Evolutionary conservation across 2,797 vertebrate species (phyloP).

Genomic region (Brachymystax lenok): DNA sequence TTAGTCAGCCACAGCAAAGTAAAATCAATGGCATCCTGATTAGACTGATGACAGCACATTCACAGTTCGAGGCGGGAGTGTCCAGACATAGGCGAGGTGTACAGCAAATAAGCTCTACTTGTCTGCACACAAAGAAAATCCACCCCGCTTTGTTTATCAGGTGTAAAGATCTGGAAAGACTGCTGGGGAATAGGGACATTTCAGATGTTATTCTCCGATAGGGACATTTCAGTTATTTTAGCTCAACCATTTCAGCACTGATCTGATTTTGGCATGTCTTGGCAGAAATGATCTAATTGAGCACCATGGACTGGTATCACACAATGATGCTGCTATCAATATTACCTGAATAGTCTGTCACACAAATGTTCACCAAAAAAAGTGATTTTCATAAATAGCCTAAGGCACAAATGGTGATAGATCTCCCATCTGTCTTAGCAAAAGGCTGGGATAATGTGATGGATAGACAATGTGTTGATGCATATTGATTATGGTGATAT

Average conservation of each 20-base stretch:
- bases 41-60: constrained; percentile 92
- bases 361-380: not conserved
- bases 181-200: constrained; percentile 19
- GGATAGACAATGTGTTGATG: constrained; percentile 3
- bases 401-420: not conserved
- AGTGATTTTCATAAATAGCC: not conserved
- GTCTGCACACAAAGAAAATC: constrained; percentile 62
- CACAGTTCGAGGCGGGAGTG: constrained; percentile 84
- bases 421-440: not conserved
- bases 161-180: constrained; percentile 55
- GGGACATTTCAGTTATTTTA: not conserved
- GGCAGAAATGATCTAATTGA: not conserved
- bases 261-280: not conserved
- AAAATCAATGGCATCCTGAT: constrained; percentile 89
- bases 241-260: not conserved
- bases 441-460: not conserved
- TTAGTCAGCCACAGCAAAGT: constrained; percentile 79
- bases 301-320: not conserved
- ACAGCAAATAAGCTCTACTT: constrained; percentile 57
- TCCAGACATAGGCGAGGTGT: constrained; percentile 77
- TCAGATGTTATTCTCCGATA: not conserved
- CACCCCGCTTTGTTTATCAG: constrained; percentile 60
- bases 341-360: not conserved
- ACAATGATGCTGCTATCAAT: not conserved
- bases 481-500: not conserved